Evolutionary conservation across 92 coral and sea anemone genomes (phyloP).

Genomic region (Pocillopora grandis): DNA sequence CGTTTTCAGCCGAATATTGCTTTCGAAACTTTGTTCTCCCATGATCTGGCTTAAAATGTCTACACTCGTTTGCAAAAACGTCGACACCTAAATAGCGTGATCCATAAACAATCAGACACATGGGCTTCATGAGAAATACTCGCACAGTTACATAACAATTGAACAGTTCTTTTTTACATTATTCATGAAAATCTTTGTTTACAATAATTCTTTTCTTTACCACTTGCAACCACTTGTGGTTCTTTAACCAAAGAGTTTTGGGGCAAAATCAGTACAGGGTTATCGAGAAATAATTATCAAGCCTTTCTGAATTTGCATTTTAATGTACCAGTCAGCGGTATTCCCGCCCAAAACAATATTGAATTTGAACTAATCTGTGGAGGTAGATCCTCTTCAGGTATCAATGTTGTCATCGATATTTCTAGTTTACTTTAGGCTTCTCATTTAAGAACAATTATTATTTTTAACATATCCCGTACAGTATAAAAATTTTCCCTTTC

Average conservation of each 20-base stretch:
- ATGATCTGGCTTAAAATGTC: too few species aligned
- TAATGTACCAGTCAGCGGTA: slow-evolving; percentile 1
- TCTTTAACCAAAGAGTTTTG: neutral
- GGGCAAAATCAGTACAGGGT: too few species aligned
- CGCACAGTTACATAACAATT: too few species aligned
- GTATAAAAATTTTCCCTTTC: neutral
- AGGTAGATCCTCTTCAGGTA: neutral
- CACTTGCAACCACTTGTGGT: too few species aligned
- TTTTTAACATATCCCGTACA: neutral
- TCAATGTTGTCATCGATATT: neutral
- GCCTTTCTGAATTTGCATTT: slow-evolving; percentile 10
- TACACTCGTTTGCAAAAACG: too few species aligned
- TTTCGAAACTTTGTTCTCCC: too few species aligned
- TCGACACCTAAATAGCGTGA: too few species aligned
- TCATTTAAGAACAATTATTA: neutral
- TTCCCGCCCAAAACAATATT: neutral
- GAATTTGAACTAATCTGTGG: neutral
- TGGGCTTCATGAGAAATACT: too few species aligned
- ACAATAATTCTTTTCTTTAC: neutral
- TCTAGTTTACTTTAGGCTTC: neutral
- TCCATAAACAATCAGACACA: too few species aligned
- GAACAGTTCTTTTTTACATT: neutral
- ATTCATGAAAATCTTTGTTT: neutral
- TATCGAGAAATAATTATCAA: neutral
- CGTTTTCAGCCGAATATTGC: too few species aligned